These are phyloP conservation scores for Hydrophis major DNA, from an alignment of 2,797 vertebrate genomes.

Conservation along the genomic window DNA sequence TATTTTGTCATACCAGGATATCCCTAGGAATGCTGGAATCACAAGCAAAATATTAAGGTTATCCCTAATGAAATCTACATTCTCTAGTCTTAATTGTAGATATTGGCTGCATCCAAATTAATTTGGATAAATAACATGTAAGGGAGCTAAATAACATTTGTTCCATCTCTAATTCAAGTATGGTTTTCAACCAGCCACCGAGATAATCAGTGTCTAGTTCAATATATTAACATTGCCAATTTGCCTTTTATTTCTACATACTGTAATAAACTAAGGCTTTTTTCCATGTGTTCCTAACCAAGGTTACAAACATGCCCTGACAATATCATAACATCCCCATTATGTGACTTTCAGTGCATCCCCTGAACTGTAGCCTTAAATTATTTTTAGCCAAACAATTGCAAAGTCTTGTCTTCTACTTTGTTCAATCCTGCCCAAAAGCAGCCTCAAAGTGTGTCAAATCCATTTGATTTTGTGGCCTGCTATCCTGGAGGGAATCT, in stretches of 20 bases:
- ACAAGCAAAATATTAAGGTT: neutral
- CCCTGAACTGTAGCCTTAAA: neutral
- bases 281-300: neutral
- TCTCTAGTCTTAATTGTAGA: neutral
- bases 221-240: neutral
- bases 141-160: neutral
- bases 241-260: neutral
- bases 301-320: neutral
- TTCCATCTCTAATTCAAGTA: neutral
- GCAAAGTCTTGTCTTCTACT: neutral
- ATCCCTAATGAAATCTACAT: neutral
- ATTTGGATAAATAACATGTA: neutral
- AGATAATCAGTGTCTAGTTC: neutral
- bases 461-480: neutral
- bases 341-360: neutral
- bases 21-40: neutral
- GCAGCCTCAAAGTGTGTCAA: neutral
- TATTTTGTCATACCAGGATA: neutral
- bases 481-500: neutral
- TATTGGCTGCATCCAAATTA: neutral
- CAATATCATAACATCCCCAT: neutral
- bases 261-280: neutral
- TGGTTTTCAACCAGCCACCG: neutral
- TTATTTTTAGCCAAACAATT: neutral
- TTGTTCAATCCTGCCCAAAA: neutral